Percentiles rank a stretch among this genome's conserved stretches.
Conservation (phyloP, 2,113 vertebrate genomes). For the Scartelaos histophorus region DNA sequence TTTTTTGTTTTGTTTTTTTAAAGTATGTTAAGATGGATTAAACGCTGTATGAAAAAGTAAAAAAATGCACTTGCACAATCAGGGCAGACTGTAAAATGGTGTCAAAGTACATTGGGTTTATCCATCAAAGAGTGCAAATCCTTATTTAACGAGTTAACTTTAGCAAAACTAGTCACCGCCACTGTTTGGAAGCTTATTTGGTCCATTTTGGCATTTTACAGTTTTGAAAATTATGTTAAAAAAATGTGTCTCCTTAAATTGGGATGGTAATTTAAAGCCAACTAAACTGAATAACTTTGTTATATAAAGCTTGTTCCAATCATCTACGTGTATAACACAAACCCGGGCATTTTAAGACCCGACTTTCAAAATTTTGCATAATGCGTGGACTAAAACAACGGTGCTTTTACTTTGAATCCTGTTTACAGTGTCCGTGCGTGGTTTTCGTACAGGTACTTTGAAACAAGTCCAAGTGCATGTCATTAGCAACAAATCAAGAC, state of each 20-base stretch:
- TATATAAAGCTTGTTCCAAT: background rate
- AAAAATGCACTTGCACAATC: background rate
- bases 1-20: background rate
- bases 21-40: constrained; percentile 6
- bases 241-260: background rate
- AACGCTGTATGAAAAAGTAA: constrained; percentile 1
- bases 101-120: constrained; percentile 1
- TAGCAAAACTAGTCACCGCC: background rate
- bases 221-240: background rate
- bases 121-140: constrained; percentile 6
- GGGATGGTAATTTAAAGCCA: background rate
- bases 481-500: too few relatives aligned
- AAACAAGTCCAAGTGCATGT: too few relatives aligned
- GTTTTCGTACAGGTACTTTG: too few relatives aligned
- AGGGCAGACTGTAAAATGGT: background rate
- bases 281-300: background rate
- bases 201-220: background rate
- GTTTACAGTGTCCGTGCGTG: too few relatives aligned
- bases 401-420: too few relatives aligned
- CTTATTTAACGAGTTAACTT: background rate
- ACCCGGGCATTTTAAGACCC: too few relatives aligned
- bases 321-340: background rate
- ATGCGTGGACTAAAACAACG: too few relatives aligned
- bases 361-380: too few relatives aligned
- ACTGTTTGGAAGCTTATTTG: background rate